Conservation (phyloP, 2,888 invertebrate species). For the Podotricha telesiphe region DNA sequence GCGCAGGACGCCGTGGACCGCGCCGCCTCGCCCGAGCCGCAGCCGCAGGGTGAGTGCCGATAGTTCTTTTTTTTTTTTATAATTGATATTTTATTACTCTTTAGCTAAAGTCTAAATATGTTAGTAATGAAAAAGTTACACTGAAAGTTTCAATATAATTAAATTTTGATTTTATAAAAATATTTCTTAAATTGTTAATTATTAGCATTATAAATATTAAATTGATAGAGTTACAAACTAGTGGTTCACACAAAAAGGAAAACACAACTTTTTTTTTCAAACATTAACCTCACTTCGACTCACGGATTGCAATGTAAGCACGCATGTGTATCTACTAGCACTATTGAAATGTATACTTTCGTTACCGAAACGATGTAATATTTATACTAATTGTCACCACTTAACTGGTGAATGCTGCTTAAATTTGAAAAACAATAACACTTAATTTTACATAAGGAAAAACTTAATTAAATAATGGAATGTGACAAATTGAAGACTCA, state of each 20-base stretch:
- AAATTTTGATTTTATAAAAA: no score
- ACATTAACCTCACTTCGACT: slow-evolving; percentile 70
- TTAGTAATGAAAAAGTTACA: neutral
- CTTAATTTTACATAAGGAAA: slow-evolving; percentile 25
- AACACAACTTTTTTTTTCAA: slow-evolving; percentile 53
- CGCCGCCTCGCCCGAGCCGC: slow-evolving; percentile 68
- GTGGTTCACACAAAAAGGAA: slow-evolving; percentile 31
- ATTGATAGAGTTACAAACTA: slow-evolving; percentile 2
- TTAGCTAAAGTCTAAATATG: neutral
- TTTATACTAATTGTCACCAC: slow-evolving; percentile 73
- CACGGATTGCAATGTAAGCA: slow-evolving; percentile 78
- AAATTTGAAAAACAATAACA: slow-evolving; percentile 62
- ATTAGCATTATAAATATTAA: slow-evolving; percentile 3
- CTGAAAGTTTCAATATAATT: no score
- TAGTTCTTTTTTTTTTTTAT: no score
- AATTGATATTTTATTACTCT: neutral
- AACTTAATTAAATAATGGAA: slow-evolving; percentile 24
- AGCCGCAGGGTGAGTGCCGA: slow-evolving; percentile 61
- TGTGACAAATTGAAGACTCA: slow-evolving; percentile 49
- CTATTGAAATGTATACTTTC: slow-evolving; percentile 49
- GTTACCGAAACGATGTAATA: slow-evolving; percentile 44
- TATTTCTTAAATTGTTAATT: neutral
- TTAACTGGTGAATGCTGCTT: slow-evolving; percentile 74
- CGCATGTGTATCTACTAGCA: slow-evolving; percentile 79
- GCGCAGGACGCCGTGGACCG: slow-evolving; percentile 71